phyloP scores from a whole-genome alignment of 1,140 invertebrate genomes.

The Xylocopa sonorina region DNA sequence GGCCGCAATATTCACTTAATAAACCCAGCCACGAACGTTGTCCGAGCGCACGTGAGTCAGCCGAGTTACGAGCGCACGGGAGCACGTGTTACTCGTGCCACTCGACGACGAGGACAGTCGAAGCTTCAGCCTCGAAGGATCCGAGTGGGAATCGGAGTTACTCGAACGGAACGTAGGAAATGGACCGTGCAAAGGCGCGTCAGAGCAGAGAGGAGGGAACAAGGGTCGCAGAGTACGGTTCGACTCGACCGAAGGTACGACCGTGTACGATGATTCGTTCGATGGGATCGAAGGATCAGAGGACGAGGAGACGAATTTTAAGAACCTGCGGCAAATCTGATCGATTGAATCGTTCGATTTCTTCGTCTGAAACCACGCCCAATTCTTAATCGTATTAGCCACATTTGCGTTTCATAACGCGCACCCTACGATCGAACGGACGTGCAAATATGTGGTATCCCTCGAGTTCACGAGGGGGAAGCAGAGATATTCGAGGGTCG shows the following conservation, averaged over 20 bases:
- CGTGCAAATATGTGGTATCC: too few relatives aligned
- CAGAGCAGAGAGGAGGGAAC: not conserved
- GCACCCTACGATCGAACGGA: too few relatives aligned
- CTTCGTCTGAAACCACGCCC: not conserved
- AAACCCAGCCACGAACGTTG: slow-evolving; percentile 11
- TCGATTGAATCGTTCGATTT: too few relatives aligned
- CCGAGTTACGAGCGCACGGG: not conserved
- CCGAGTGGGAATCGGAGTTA: not conserved
- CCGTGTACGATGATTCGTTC: not conserved
- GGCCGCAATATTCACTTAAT: slow-evolving; percentile 44
- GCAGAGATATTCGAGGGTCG: not conserved
- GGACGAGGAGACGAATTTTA: too few relatives aligned
- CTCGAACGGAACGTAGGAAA: slow-evolving; percentile 1
- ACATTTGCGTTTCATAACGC: too few relatives aligned
- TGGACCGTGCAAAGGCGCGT: not conserved
- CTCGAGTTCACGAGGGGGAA: too few relatives aligned
- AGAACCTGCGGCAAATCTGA: too few relatives aligned
- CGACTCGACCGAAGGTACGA: not conserved
- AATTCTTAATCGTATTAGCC: too few relatives aligned
- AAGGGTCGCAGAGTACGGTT: not conserved
- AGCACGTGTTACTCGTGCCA: slow-evolving; percentile 32
- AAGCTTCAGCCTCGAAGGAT: not conserved
- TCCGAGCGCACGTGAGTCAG: slow-evolving; percentile 27
- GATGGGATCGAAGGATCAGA: not conserved
- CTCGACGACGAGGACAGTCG: too few relatives aligned